These are phyloP conservation scores for Ooceraea biroi DNA, from an alignment of 1,140 invertebrate genomes.

Conservation along the genomic window DNA sequence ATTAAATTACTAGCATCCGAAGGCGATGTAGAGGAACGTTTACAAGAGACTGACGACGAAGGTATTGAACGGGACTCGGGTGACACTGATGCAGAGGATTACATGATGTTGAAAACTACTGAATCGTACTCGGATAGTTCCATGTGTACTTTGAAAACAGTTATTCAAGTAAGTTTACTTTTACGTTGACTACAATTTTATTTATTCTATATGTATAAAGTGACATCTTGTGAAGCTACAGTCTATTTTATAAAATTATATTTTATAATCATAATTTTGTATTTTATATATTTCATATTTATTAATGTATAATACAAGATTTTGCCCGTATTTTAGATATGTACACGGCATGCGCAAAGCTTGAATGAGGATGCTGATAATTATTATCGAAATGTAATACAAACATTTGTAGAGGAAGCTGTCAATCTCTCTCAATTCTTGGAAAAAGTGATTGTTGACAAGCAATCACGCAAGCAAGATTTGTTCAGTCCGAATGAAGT, in stretches of 20 bases:
- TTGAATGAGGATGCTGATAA: slow-evolving; percentile 88
- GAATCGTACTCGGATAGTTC: slow-evolving; percentile 53
- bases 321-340: slow-evolving; percentile 86
- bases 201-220: not conserved
- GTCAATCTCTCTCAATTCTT: slow-evolving; percentile 96
- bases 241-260: no score
- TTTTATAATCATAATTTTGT: not conserved
- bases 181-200: not conserved
- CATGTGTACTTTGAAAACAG: slow-evolving; percentile 65
- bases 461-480: slow-evolving; percentile 78
- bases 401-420: slow-evolving; percentile 95
- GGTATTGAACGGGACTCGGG: slow-evolving; percentile 96
- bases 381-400: slow-evolving; percentile 96
- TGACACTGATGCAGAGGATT: slow-evolving; percentile 88
- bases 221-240: not conserved
- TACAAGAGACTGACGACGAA: slow-evolving; percentile 94
- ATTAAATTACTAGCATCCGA: slow-evolving; percentile 50
- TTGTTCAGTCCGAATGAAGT: slow-evolving; percentile 71
- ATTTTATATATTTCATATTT: not conserved
- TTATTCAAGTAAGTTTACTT: slow-evolving; percentile 67
- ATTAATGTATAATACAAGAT: not conserved
- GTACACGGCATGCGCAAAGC: slow-evolving; percentile 89
- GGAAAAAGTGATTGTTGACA: slow-evolving; percentile 89
- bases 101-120: slow-evolving; percentile 66
- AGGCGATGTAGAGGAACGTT: slow-evolving; percentile 77